A percentile compares a stretch with the other conserved stretches of the same genome.
Evolutionary conservation across 2,797 vertebrate species (phyloP).

Genomic region (Hypotaenidia okinawae): DNA sequence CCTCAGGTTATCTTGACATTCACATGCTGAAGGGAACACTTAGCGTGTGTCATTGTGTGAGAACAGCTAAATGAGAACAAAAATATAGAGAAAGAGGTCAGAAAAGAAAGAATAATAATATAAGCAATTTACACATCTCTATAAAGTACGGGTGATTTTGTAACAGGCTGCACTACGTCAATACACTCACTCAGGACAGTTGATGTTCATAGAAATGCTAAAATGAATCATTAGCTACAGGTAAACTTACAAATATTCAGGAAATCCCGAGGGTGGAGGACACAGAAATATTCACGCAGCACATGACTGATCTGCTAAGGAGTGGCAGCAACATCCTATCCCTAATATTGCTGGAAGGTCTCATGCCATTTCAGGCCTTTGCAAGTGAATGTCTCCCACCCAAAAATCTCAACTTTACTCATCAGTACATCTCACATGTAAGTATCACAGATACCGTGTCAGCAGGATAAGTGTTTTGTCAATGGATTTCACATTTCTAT

Average conservation of each 20-base stretch:
- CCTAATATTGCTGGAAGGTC: neutral
- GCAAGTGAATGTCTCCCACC: neutral
- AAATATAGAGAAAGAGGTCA: conserved; percentile 45
- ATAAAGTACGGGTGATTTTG: neutral
- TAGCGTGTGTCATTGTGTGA: neutral
- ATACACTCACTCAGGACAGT: neutral
- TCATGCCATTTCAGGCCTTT: neutral
- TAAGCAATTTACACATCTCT: conserved; percentile 24
- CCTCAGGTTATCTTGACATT: conserved; percentile 44
- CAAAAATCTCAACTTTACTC: neutral
- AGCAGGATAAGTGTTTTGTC: neutral
- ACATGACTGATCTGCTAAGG: neutral
- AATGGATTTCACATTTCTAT: neutral
- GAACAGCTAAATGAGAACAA: conserved; percentile 47
- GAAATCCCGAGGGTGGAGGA: neutral
- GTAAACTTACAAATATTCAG: neutral
- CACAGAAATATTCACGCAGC: neutral
- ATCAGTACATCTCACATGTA: neutral
- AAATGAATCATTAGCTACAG: neutral
- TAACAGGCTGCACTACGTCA: neutral
- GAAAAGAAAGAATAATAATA: conserved; percentile 31
- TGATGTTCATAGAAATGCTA: neutral
- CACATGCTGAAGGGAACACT: conserved; percentile 50
- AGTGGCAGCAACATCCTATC: neutral
- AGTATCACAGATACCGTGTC: neutral